phyloP scores from a whole-genome alignment of 1,140 invertebrate genomes.

The Anagrus nilaparvatae region DNA sequence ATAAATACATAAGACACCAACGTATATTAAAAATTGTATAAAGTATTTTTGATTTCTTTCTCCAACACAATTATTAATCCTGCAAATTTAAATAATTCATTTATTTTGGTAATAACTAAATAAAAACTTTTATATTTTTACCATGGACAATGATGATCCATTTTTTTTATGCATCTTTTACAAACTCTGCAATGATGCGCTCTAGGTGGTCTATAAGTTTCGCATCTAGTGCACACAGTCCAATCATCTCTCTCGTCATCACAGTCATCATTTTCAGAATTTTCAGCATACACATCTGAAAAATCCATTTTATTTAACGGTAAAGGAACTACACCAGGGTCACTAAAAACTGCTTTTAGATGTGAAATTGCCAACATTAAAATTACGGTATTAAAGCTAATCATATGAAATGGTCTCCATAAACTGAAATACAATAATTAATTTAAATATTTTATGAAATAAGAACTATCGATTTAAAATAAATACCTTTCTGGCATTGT shows the following conservation, averaged over 20 bases:
- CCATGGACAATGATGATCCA: constrained; percentile 90
- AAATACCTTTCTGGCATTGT: constrained; percentile 70
- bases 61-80: constrained; percentile 92
- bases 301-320: constrained; percentile 72
- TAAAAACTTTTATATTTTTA: constrained; percentile 23
- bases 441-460: not conserved
- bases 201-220: constrained; percentile 72
- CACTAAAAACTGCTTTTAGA: constrained; percentile 74
- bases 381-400: constrained; percentile 72
- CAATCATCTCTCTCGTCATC: constrained; percentile 59
- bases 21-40: constrained; percentile 82
- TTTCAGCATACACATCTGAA: constrained; percentile 68
- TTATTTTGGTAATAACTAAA: constrained; percentile 3
- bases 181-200: constrained; percentile 87
- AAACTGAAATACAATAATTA: constrained; percentile 50
- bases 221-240: constrained; percentile 77
- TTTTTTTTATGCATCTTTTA: constrained; percentile 71
- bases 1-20: constrained; percentile 56
- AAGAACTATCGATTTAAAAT: constrained; percentile 7
- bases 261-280: constrained; percentile 32
- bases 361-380: constrained; percentile 70
- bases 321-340: constrained; percentile 80
- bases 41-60: constrained; percentile 92
- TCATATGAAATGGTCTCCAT: constrained; percentile 75
- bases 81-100: constrained; percentile 31